Percentiles rank a stretch among this genome's conserved stretches.
phyloP scores from a whole-genome alignment of 2,797 vertebrate species.

The Pteropus rufus region DNA sequence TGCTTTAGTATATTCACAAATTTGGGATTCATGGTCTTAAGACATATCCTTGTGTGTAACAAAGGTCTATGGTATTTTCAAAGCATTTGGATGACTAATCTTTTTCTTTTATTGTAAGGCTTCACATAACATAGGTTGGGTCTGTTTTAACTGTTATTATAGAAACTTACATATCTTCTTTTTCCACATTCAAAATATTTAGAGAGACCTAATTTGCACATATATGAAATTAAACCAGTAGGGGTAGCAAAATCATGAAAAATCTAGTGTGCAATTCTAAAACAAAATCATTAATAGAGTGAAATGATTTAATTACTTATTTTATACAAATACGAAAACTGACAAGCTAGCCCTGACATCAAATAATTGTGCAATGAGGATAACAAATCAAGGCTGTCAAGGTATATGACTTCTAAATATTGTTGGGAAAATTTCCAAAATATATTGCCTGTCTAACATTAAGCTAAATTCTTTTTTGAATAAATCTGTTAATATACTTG shows the following conservation, averaged over 20 bases:
- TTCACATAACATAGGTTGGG: not conserved
- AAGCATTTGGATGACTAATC: not conserved
- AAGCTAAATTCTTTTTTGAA: constrained; percentile 9
- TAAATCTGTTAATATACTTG: not conserved
- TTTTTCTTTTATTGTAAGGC: not conserved
- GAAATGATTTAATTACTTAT: constrained; percentile 8
- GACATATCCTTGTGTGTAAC: not conserved
- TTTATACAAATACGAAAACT: constrained; percentile 20
- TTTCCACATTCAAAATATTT: constrained; percentile 13
- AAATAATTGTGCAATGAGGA: not conserved
- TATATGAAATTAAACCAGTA: not conserved
- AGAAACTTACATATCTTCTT: not conserved
- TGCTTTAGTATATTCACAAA: constrained; percentile 11
- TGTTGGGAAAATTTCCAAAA: constrained; percentile 32
- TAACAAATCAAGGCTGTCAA: constrained; percentile 9
- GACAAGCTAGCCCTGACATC: not conserved
- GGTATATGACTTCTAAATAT: not conserved
- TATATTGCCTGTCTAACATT: not conserved
- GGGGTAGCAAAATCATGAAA: not conserved
- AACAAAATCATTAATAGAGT: not conserved
- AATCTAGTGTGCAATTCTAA: not conserved
- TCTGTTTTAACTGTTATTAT: constrained; percentile 20
- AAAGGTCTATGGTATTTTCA: constrained; percentile 9
- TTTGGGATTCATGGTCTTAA: constrained; percentile 1
- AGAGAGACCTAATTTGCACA: not conserved